phyloP scores from a whole-genome alignment of 2,888 invertebrate genomes.

The Drosophila gaucha region DNA sequence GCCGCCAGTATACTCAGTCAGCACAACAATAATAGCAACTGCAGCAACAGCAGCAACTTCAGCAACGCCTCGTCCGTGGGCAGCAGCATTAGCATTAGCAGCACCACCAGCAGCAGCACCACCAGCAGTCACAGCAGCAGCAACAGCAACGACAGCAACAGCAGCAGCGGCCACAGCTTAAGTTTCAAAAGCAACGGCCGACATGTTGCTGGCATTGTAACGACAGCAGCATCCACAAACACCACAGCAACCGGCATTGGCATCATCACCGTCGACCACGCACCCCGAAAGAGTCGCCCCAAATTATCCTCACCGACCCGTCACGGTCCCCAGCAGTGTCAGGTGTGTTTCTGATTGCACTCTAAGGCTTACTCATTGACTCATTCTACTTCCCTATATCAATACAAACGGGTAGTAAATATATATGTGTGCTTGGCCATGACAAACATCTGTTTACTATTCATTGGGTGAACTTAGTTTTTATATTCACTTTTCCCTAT shows the following conservation, averaged over 20 bases:
- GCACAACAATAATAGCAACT: slow-evolving; percentile 69
- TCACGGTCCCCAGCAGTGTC: slow-evolving; percentile 96
- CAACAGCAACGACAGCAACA: slow-evolving; percentile 60
- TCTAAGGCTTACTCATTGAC: not conserved
- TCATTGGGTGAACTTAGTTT: too few relatives aligned
- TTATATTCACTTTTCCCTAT: not conserved
- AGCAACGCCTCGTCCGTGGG: slow-evolving; percentile 73
- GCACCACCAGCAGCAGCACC: slow-evolving; percentile 62
- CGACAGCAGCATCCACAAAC: slow-evolving; percentile 54
- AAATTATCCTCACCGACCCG: slow-evolving; percentile 95
- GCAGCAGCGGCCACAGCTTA: slow-evolving; percentile 67
- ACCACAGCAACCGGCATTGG: slow-evolving; percentile 69
- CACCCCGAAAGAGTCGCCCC: slow-evolving; percentile 89
- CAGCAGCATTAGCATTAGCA: slow-evolving; percentile 74
- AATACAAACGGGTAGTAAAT: too few relatives aligned
- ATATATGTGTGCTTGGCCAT: too few relatives aligned
- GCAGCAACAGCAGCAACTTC: slow-evolving; percentile 73
- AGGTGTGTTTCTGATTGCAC: slow-evolving; percentile 86
- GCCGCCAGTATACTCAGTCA: slow-evolving; percentile 72
- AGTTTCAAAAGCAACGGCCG: slow-evolving; percentile 67
- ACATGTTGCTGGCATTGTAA: slow-evolving; percentile 61
- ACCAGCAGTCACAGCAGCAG: slow-evolving; percentile 54
- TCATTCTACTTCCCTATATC: not conserved
- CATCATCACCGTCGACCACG: slow-evolving; percentile 60
- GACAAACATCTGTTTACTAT: too few relatives aligned